Evolutionary conservation across 2,113 vertebrate species (phyloP).

Genomic region (Morone saxatilis): DNA sequence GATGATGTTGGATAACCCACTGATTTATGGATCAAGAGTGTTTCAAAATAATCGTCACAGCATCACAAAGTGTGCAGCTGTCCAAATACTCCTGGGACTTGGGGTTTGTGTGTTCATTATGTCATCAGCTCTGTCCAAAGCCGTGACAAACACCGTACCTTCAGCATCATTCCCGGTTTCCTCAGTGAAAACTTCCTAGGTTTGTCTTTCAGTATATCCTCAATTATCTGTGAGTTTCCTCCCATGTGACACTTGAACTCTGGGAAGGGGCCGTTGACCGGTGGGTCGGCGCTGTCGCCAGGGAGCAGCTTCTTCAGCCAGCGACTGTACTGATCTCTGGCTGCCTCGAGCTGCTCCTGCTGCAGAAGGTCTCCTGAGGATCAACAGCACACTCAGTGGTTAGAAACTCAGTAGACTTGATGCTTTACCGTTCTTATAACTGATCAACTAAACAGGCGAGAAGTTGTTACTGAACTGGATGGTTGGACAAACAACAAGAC

Average conservation of each 20-base stretch:
- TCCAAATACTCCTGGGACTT: background rate
- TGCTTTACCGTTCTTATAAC: background rate
- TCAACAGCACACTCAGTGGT: background rate
- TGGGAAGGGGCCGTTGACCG: slow-evolving; percentile 6
- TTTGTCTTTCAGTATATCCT: slow-evolving; percentile 72
- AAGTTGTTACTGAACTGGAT: background rate
- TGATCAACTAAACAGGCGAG: background rate
- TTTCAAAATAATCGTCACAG: background rate
- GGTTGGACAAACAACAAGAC: background rate
- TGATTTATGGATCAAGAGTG: background rate
- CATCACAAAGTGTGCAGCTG: background rate
- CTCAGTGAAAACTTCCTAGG: slow-evolving; percentile 66
- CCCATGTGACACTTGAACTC: slow-evolving; percentile 74
- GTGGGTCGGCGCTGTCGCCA: background rate
- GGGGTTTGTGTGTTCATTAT: too few relatives aligned
- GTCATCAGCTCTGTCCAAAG: background rate
- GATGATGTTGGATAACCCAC: background rate
- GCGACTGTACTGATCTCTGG: slow-evolving; percentile 54
- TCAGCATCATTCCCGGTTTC: slow-evolving; percentile 58
- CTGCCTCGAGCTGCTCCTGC: slow-evolving; percentile 66
- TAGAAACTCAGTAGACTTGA: background rate
- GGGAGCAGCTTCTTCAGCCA: slow-evolving; percentile 40
- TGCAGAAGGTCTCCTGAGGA: slow-evolving; percentile 65
- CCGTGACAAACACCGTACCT: slow-evolving; percentile 53
- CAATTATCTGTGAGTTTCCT: slow-evolving; percentile 62